phyloP scores from a whole-genome alignment of 1,140 invertebrate species.

The Maconellicoccus hirsutus region DNA sequence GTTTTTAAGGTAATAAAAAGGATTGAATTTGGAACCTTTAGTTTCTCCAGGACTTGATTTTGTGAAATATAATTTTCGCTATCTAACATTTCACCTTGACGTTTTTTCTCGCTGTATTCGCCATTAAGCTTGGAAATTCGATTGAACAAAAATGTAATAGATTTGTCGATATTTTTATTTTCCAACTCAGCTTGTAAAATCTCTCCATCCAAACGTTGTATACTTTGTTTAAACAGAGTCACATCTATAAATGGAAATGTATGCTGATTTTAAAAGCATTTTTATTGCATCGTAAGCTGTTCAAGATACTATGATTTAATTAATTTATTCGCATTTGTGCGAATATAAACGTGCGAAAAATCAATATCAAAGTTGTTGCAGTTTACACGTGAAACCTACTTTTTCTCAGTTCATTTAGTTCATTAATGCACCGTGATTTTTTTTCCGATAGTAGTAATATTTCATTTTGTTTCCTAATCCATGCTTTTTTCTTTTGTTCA shows the following conservation, averaged over 20 bases:
- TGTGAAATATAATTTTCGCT: neutral
- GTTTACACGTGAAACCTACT: no score
- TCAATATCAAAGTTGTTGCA: no score
- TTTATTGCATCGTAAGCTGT: neutral
- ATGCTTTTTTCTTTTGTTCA: neutral
- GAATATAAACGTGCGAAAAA: no score
- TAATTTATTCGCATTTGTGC: no score
- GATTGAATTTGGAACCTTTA: neutral
- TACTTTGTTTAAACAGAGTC: neutral
- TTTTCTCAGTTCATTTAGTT: neutral
- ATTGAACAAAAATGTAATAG: neutral
- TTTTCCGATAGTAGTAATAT: neutral
- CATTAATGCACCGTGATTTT: neutral
- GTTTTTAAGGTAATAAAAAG: neutral
- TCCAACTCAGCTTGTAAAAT: neutral
- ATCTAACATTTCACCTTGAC: neutral
- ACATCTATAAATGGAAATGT: neutral
- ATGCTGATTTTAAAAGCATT: neutral
- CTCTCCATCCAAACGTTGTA: neutral
- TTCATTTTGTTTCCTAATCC: neutral
- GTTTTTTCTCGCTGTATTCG: neutral
- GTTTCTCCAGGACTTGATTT: neutral
- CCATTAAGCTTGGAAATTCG: neutral
- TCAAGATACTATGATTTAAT: no score
- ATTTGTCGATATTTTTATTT: neutral